These are phyloP conservation scores for Orientallactaga sibirica DNA, from an alignment of 2,797 vertebrate species.

Conservation along the genomic window DNA sequence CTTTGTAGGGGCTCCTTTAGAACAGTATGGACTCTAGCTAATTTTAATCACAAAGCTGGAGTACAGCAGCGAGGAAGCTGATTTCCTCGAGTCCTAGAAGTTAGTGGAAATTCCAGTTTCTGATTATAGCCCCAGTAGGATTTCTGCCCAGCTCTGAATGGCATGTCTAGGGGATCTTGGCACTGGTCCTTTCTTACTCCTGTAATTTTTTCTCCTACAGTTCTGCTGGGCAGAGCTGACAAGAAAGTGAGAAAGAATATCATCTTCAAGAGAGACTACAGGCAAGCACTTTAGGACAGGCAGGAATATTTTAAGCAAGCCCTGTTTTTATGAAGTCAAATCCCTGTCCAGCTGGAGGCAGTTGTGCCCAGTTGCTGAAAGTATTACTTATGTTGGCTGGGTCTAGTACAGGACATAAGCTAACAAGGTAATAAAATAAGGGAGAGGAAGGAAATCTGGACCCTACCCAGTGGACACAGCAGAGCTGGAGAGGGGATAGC, in stretches of 20 bases:
- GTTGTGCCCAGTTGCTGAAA: not conserved
- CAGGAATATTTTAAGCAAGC: conserved; percentile 26
- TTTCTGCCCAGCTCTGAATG: conserved; percentile 52
- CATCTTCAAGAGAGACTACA: not conserved
- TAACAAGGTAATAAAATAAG: conserved; percentile 52
- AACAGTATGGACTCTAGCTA: conserved; percentile 30
- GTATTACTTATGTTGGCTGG: not conserved
- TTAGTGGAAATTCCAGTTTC: conserved; percentile 64
- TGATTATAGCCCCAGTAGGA: conserved; percentile 56
- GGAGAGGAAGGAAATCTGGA: conserved; percentile 14
- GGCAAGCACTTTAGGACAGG: not conserved
- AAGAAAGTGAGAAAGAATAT: conserved; percentile 45
- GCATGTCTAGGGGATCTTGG: conserved; percentile 20
- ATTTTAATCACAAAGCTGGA: conserved; percentile 54
- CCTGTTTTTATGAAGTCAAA: conserved; percentile 39
- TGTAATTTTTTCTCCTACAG: not conserved
- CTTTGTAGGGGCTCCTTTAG: conserved; percentile 40
- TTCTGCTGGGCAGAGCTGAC: not conserved
- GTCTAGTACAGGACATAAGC: not conserved
- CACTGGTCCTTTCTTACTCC: conserved; percentile 23
- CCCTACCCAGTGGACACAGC: not conserved
- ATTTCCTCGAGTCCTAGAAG: conserved; percentile 72
- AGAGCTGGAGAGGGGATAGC: not conserved
- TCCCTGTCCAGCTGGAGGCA: conserved; percentile 12
- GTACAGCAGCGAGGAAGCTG: conserved; percentile 48